Percentiles rank a stretch among this genome's conserved stretches.
These are phyloP conservation scores for Ypsolopha scabrella DNA, from an alignment of 2,888 invertebrate genomes.

Conservation along the genomic window DNA sequence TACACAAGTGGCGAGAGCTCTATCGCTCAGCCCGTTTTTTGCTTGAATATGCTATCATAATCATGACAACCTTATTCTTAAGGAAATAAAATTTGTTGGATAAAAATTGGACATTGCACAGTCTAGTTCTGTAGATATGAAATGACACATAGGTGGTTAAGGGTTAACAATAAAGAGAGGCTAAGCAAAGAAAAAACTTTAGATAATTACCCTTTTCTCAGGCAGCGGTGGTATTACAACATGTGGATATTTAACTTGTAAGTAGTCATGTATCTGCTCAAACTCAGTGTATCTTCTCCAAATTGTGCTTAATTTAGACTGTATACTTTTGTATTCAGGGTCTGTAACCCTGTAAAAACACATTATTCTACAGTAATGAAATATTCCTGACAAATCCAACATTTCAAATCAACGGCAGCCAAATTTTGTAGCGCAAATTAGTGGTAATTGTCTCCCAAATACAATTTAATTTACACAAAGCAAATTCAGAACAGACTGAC, in stretches of 20 bases:
- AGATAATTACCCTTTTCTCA: conserved; percentile 74
- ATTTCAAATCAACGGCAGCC: background rate
- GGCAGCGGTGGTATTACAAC: conserved; percentile 85
- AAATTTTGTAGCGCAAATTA: background rate
- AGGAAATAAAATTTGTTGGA: no score
- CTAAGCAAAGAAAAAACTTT: background rate
- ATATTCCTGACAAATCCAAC: background rate
- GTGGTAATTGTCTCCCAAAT: background rate
- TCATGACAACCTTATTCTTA: no score
- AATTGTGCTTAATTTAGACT: conserved; percentile 74
- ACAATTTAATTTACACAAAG: background rate
- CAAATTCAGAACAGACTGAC: conserved; percentile 20
- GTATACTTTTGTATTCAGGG: conserved; percentile 70
- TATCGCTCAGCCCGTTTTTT: no score
- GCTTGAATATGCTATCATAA: no score
- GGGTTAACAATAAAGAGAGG: background rate
- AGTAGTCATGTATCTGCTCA: conserved; percentile 81
- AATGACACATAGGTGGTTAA: no score
- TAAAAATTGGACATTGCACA: no score
- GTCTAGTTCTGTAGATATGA: no score
- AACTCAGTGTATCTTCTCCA: conserved; percentile 89
- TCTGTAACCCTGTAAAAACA: conserved; percentile 74
- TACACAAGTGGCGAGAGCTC: no score
- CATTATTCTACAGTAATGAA: background rate
- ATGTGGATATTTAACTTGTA: conserved; percentile 84